Percentiles rank a stretch among this genome's conserved stretches.
These are phyloP conservation scores for Cydia pomonella DNA, from an alignment of 1,140 invertebrate genomes.

Conservation along the genomic window DNA sequence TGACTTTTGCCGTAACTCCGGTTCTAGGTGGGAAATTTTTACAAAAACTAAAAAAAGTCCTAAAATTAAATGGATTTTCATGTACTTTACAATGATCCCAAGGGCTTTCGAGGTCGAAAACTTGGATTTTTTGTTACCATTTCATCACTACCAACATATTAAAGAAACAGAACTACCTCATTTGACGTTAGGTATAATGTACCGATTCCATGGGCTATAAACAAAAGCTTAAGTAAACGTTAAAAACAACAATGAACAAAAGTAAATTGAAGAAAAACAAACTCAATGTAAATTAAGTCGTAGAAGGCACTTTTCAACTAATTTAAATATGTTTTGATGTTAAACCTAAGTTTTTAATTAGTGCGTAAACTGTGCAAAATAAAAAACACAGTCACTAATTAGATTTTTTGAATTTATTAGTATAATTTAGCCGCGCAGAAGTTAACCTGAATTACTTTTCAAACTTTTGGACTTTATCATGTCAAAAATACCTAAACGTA, in stretches of 20 bases:
- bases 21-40: too few species aligned
- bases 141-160: too few species aligned
- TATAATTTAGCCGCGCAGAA: neutral
- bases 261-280: constrained; percentile 1
- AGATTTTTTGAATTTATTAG: constrained; percentile 6
- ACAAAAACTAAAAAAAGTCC: too few species aligned
- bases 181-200: too few species aligned
- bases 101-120: too few species aligned
- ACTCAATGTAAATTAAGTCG: neutral
- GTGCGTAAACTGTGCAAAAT: neutral
- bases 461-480: neutral
- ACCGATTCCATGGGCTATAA: too few species aligned
- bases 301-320: constrained; percentile 7
- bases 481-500: neutral
- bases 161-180: too few species aligned
- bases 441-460: neutral
- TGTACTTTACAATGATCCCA: too few species aligned
- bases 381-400: constrained; percentile 2
- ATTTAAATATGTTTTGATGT: constrained; percentile 22
- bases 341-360: constrained; percentile 11
- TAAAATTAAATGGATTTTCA: too few species aligned
- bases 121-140: too few species aligned
- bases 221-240: too few species aligned
- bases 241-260: neutral
- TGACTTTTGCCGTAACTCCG: too few species aligned